Conservation (phyloP, 2,797 vertebrate species). For the Hyperoplus immaculatus region DNA sequence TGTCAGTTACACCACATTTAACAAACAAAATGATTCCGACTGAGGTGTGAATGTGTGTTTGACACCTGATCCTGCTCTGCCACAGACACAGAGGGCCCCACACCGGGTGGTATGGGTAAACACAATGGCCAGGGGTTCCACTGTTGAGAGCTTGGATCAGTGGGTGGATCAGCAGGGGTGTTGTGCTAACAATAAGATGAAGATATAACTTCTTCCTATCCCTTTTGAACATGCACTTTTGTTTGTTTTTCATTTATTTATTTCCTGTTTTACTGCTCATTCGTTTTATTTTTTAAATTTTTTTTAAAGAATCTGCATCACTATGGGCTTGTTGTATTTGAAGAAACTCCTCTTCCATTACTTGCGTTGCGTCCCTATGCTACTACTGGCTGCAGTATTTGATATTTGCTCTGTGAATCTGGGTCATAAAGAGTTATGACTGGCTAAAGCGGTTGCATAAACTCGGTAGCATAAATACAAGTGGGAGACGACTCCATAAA, state of each 20-base stretch:
- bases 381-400: background rate
- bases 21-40: conserved; percentile 20
- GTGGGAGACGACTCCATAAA: conserved; percentile 26
- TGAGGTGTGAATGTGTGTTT: background rate
- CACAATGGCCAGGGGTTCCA: background rate
- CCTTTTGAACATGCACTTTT: no score
- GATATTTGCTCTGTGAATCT: conserved; percentile 29
- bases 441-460: conserved; percentile 49
- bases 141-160: background rate
- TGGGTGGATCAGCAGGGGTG: background rate
- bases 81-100: conserved; percentile 4
- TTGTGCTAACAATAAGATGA: background rate
- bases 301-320: background rate
- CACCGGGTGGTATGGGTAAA: background rate
- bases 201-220: background rate
- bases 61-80: background rate
- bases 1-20: conserved; percentile 9
- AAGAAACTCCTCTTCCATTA: conserved; percentile 1
- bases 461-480: conserved; percentile 27
- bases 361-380: background rate
- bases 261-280: no score
- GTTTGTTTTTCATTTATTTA: no score
- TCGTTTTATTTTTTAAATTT: no score
- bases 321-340: background rate
- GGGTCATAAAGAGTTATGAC: conserved; percentile 63